Base-by-base conservation (phyloP, 2,888 invertebrate species). In the Drosophila melanosoma region DNA sequence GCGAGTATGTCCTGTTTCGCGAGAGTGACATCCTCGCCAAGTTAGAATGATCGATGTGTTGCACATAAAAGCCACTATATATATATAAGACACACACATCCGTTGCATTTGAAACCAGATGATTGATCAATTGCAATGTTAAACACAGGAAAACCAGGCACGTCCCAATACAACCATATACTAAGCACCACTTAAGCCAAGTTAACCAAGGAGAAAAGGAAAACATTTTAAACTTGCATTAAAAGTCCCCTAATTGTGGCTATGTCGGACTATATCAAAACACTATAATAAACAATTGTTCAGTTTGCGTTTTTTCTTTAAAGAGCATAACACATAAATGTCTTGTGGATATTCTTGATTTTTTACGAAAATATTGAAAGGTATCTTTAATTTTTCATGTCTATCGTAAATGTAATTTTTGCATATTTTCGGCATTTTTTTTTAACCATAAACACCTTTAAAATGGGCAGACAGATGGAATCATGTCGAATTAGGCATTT, bases 21-120 rank as follows among this genome's bases (percentile, higher is more conserved):
- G 99, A 99, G 94, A 94, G 96, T 65, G 99, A 99, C 92, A 98
- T 99, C 91, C 94, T 99, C 89, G 99, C 98, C 64, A 99, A 99
- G 94, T 94, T 98, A 82, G 96, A 96, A 49, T 91, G 90, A 29
- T 49, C 7, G 12, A n/a, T 48, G 23, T 7, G 33, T 8, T 33
- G 35, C 36, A n/a, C 17, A 12, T 12, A 1, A 5, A 12, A 23
- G 17, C 32, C n/a, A 2, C 17, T 26, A 29, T 5, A 32, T 10
- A 32, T 10, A 36, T 2, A 45, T 17, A 35, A 59, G 12, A 59
- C 23, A n/a, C 38, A 38, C 20, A 45, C 20, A 26, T 15, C 63
- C 51, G 7, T 72, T 87, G 90, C 85, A 90, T 85, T 85, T 90
- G 86, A 85, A 89, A 74, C 71, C 82, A 89, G 90, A 85, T 88